Evolutionary conservation across 2,888 invertebrate species (phyloP).

Genomic region (Barypeithes pellucidus): DNA sequence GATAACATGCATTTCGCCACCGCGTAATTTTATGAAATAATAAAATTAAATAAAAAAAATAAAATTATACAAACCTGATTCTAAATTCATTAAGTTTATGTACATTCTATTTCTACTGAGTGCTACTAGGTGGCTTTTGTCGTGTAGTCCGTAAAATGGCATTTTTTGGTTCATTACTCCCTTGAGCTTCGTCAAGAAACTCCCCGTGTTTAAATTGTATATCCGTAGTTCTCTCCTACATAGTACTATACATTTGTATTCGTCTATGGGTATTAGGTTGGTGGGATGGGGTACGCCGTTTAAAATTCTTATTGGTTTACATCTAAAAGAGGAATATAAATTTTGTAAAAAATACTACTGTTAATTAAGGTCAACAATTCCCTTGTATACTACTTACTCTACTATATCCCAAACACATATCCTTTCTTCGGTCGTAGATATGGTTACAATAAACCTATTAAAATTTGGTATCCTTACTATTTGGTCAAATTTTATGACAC

Average conservation of each 20-base stretch:
- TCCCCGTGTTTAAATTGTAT: conserved; percentile 85
- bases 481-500: conserved; percentile 72
- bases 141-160: conserved; percentile 91
- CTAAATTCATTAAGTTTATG: conserved; percentile 89
- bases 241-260: conserved; percentile 83
- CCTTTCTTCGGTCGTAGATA: conserved; percentile 83
- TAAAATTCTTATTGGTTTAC: conserved; percentile 78
- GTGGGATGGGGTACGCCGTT: conserved; percentile 85
- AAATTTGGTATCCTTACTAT: conserved; percentile 78
- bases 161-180: conserved; percentile 95
- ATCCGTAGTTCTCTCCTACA: conserved; percentile 87
- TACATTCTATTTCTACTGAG: conserved; percentile 91
- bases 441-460: conserved; percentile 82
- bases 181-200: conserved; percentile 81
- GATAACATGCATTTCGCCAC: too few species aligned
- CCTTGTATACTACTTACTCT: conserved; percentile 72
- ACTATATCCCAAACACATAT: conserved; percentile 88
- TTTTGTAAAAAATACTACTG: too few species aligned
- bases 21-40: too few species aligned
- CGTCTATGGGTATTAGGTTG: conserved; percentile 84
- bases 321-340: conserved; percentile 71
- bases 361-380: neutral
- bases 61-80: conserved; percentile 73
- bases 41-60: too few species aligned
- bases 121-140: conserved; percentile 85